Base-by-base conservation (phyloP, 2,113 vertebrate genomes). In the Catharus bicknelli region DNA sequence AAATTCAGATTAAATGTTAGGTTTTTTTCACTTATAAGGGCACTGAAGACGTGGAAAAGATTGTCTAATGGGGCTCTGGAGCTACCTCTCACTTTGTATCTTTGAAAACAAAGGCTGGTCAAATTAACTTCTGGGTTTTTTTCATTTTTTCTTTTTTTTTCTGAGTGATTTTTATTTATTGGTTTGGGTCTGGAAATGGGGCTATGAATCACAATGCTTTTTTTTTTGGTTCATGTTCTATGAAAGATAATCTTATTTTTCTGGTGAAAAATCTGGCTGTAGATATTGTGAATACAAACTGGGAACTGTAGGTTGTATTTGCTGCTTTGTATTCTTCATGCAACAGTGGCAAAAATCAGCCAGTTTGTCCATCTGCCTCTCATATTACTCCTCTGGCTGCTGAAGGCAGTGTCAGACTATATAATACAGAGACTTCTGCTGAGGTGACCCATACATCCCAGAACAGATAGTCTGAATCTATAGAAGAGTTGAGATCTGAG, bases 371-470 rank as follows among this genome's bases (percentile, higher is more conserved):
- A 2, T 62, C 76, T 75, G 17, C 17, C 32, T 51, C 53, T 54
- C 0, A 1, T 20, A 5, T 34, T 20, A 21, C 4, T 45, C 7
- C 2, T 59, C 29, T 43, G 11, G 4, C 40, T 79, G 48, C 32
- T 79, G 32, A 45, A 38, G 54, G 36, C 43, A 72, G 4, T 2
- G 16, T 30, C 62, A 50, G 38, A 16, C 54, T 70, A 21, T 12
- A 3, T 7, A 19, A 25, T 1, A 26, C 0, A 23, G 14, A 67
- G 4, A 19, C 9, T 67, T 69, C 50, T 85, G 27, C 59, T 50
- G 27, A 6, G 16, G 38, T 62, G n/a, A 30, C 9, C 30, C 25
- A 2, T 18, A 11, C 12, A 15, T 32, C 13, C 29, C 17, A 8
- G 18, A 72, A 12, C 19, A 70, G 7, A 21, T 27, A 29, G 22